Conservation (phyloP, 2,113 vertebrate genomes). For the Datnioides undecimradiatus region DNA sequence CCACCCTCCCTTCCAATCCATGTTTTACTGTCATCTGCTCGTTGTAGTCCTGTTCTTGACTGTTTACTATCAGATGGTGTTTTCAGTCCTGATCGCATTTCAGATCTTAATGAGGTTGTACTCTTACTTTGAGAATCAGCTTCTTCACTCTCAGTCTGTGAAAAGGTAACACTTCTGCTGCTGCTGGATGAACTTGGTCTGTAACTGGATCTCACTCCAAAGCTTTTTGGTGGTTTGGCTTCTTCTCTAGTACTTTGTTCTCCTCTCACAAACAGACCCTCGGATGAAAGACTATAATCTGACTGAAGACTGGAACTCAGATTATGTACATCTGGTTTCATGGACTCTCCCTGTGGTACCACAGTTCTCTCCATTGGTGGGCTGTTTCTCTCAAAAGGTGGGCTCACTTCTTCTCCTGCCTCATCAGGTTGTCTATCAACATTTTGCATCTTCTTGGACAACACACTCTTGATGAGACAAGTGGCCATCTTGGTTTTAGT, state of each 20-base stretch:
- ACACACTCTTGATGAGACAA: constrained; percentile 89
- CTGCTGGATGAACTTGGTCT: constrained; percentile 68
- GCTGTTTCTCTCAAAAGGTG: constrained; percentile 50
- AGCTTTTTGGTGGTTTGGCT: constrained; percentile 49
- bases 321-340: constrained; percentile 52
- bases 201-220: constrained; percentile 44
- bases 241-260: constrained; percentile 60
- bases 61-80: constrained; percentile 67
- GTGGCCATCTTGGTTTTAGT: constrained; percentile 89
- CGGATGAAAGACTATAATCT: constrained; percentile 83
- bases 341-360: constrained; percentile 46
- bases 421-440: constrained; percentile 76
- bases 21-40: constrained; percentile 53
- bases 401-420: constrained; percentile 41
- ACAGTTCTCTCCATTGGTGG: constrained; percentile 34
- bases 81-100: constrained; percentile 66
- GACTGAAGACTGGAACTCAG: constrained; percentile 80
- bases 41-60: constrained; percentile 41
- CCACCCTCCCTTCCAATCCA: constrained; percentile 40
- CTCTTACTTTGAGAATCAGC: constrained; percentile 56
- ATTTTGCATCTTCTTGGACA: constrained; percentile 91
- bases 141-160: constrained; percentile 60
- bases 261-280: constrained; percentile 64
- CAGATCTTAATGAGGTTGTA: constrained; percentile 33
- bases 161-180: constrained; percentile 65